Evolutionary conservation across 1,140 invertebrate genomes (phyloP).

Genomic region (Trichonephila inaurata): DNA sequence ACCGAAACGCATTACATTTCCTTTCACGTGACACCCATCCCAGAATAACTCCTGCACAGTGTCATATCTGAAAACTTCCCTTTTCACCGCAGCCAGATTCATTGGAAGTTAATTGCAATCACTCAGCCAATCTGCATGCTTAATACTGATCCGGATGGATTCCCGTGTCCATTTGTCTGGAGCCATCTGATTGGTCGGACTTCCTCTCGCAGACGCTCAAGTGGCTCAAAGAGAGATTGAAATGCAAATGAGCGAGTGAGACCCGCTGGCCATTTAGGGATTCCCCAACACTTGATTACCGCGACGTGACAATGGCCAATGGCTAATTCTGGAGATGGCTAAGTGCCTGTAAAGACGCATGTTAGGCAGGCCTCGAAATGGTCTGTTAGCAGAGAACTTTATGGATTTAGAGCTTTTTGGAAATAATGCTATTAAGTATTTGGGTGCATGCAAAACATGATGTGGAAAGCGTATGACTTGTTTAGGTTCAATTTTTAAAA

Average conservation of each 20-base stretch:
- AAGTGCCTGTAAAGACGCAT: not conserved
- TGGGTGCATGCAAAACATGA: not conserved
- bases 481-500: not conserved
- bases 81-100: not conserved
- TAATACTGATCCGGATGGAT: conserved; percentile 40
- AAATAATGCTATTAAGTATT: not conserved
- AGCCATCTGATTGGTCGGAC: conserved; percentile 16
- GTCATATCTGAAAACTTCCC: conserved; percentile 15
- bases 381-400: conserved; percentile 2
- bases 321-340: conserved; percentile 9
- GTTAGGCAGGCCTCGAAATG: not conserved
- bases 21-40: not conserved
- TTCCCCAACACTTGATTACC: conserved; percentile 21
- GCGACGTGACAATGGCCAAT: not conserved
- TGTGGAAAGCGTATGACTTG: not conserved
- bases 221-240: conserved; percentile 10
- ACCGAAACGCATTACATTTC: not conserved
- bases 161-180: not conserved
- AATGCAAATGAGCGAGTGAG: conserved; percentile 33
- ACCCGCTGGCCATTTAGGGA: conserved; percentile 10
- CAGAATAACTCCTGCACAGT: not conserved
- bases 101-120: conserved; percentile 41
- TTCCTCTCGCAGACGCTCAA: not conserved
- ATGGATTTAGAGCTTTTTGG: not conserved
- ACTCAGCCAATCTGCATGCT: conserved; percentile 22